Conservation (phyloP, 2,888 invertebrate genomes). For the Tubulanus polymorphus region DNA sequence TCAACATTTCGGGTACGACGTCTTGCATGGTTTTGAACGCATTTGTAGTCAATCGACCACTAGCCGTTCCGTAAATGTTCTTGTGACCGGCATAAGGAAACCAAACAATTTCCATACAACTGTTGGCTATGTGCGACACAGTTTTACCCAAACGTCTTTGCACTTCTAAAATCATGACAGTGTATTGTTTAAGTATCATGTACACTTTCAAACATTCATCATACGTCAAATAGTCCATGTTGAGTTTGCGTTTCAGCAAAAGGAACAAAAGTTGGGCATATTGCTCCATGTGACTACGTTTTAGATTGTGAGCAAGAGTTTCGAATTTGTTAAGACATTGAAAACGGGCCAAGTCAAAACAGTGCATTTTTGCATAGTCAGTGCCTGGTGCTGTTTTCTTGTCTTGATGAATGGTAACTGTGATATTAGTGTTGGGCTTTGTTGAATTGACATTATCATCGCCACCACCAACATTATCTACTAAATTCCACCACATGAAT, state of each 20-base stretch:
- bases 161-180: neutral
- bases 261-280: neutral
- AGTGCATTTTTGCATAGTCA: neutral
- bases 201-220: neutral
- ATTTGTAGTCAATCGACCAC: neutral
- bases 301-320: slow-evolving; percentile 1
- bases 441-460: neutral
- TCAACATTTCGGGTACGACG: neutral
- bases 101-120: neutral
- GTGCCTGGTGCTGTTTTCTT: neutral
- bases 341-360: neutral
- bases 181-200: neutral
- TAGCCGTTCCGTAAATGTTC: neutral
- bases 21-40: neutral
- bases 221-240: neutral
- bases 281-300: neutral
- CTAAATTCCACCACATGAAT: too few relatives aligned
- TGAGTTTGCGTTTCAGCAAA: neutral
- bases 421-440: neutral
- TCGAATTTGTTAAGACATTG: neutral
- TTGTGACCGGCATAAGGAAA: neutral
- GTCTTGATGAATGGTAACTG: neutral
- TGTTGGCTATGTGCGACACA: neutral
- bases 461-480: neutral
- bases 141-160: neutral